Evolutionary conservation across 2,113 vertebrate species (phyloP), one percentile per base, ranked within the genome.

Genomic region (Columbina picui): DNA sequence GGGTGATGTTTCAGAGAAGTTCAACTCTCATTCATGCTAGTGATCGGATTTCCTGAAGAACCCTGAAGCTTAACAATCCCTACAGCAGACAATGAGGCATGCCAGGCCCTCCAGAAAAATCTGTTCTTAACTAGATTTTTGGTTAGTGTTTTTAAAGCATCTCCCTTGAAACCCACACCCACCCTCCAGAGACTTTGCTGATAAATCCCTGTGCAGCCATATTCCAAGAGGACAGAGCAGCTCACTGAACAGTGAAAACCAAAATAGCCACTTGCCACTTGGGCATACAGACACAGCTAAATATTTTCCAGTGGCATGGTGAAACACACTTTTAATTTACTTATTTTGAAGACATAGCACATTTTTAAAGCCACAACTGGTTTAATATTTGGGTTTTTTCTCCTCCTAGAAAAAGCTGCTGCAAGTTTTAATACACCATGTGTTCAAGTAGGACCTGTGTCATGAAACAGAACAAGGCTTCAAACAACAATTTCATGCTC

Each of bases 11-110:
- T 69, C 57, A 69, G 68, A 63, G 27, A 19, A 75, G 30, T 30
- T 45, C 53, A 88, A 49, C 14, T 9, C 12, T 57, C 38, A 47
- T 52, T 47, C 30, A 36, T 6, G 14, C 29, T 55, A 39, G 18
- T 1, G 4, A 45, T 4, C 53, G 53, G 25, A 75, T 74, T 49
- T 90, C 63, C 41, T 55, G 16, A 88, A 91, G 60, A 19, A 63
- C 20, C 13, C 25, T 29, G 9, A 59, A 67, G 55, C 85, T 74
- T 83, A 83, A 49, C 63, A 61, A 60, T 26, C 45, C 32, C 27
- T n/a, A 29, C 0, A 3, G 25, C 32, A 25, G 27, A 55, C 1
- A 0, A 38, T 2, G 15, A 47, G 32, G 41, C 8, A 5, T 52
- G 13, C 15, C 53, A 90, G n/a, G 32, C 19, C 14, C 11, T 56